These are phyloP conservation scores for Nycticebus coucang DNA, from an alignment of 2,113 vertebrate genomes.

Conservation along the genomic window DNA sequence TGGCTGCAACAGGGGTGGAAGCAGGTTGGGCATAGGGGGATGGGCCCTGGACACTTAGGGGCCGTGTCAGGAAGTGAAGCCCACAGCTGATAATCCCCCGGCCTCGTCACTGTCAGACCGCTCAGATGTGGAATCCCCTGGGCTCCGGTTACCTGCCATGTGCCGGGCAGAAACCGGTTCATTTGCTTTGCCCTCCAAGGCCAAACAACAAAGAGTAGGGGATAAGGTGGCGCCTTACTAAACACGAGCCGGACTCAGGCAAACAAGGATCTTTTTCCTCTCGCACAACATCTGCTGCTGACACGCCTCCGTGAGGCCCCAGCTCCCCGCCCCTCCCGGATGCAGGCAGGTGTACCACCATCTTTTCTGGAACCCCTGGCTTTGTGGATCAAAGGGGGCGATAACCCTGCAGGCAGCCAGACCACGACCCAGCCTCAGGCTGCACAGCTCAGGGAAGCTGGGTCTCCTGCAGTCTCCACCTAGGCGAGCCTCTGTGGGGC, in stretches of 20 bases:
- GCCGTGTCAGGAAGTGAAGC: fast-evolving
- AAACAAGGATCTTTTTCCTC: slow-evolving; percentile 46
- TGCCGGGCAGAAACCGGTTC: background rate
- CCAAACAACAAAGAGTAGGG: background rate
- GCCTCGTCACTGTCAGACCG: background rate
- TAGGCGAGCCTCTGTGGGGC: background rate
- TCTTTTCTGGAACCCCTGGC: background rate
- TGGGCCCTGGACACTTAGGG: background rate
- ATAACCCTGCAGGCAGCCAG: background rate
- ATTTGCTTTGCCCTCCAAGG: slow-evolving; percentile 50
- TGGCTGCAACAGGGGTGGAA: fast-evolving
- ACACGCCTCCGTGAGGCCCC: slow-evolving; percentile 21
- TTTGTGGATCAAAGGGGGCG: background rate
- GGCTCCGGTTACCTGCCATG: background rate
- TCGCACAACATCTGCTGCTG: slow-evolving; percentile 52
- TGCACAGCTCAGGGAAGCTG: background rate
- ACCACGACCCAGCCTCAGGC: fast-evolving
- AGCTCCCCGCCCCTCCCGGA: background rate
- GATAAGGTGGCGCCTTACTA: slow-evolving; percentile 56
- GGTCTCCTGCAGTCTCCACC: background rate
- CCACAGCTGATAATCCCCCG: background rate
- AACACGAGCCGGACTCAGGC: background rate
- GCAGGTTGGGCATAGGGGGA: too few species aligned
- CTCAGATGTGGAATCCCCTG: background rate
- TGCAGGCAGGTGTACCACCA: fast-evolving